Base-by-base conservation (phyloP, 2,888 invertebrate species). In the Brachyptera risi region DNA sequence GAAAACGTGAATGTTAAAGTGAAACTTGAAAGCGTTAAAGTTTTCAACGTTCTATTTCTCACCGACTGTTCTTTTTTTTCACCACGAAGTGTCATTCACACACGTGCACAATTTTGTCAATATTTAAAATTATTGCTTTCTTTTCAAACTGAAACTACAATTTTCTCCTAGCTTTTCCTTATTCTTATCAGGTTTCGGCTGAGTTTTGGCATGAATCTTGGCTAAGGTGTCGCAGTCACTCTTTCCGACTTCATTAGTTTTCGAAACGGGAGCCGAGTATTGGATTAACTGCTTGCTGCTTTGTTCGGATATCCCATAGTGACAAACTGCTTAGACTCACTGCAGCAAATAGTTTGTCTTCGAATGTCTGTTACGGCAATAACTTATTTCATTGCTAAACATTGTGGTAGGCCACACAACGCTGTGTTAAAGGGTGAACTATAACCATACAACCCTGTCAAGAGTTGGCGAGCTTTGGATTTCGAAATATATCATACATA, bases 51-150 rank as follows among this genome's bases (percentile, higher is more conserved):
- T 51, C 54, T 17, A 54, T 54, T 54, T 37, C 37, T 54, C 54
- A 54, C 54, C 37, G 42, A 21, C 4, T 2, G 19, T n/a, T 21
- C 17, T 42, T 17, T 19, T 24, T 47, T 47, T 24, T 35, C 3
- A 54, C 38, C 62, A 15, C 56, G 27, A 57, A 59, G 51, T 35
- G 63, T 60, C 60, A 63, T 37, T 60, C 31, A 27, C 60, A 60
- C 63, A 49, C 59, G 24, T 37, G 15, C 62, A 37, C 58, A 38
- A 58, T 63, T 63, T 60, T 63, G 63, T 60, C 63, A 63, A 59
- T 63, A 63, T 60, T 58, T 56, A 63, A 63, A 63, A 60, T 60
- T 63, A 63, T 63, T 58, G 58, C 63, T 63, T 60, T 57, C 58
- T 58, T 58, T 60, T 42, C 56, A 54, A 54, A 59, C 62, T 62